Percentiles rank a stretch among this genome's conserved stretches.
These are phyloP conservation scores for Triplophysa yarkandensis DNA, from an alignment of 2,797 vertebrate species.

Conservation along the genomic window DNA sequence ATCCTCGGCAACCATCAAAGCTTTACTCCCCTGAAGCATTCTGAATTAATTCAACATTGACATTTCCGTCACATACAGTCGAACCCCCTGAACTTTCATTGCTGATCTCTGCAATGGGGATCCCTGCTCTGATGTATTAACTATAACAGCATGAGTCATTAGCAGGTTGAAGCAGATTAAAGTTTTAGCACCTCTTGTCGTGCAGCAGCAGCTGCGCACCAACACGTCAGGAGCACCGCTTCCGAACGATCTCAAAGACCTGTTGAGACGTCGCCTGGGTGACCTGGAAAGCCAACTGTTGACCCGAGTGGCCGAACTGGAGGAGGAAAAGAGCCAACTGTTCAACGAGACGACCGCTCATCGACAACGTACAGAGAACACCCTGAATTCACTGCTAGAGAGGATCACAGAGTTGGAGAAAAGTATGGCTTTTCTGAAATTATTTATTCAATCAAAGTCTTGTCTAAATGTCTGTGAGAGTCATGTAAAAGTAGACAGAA, in stretches of 20 bases:
- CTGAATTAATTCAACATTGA: not conserved
- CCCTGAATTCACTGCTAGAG: slow-evolving; percentile 89
- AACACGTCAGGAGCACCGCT: slow-evolving; percentile 75
- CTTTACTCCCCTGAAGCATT: not conserved
- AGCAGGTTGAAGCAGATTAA: slow-evolving; percentile 26
- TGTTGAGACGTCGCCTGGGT: slow-evolving; percentile 87
- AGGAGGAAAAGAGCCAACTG: slow-evolving; percentile 94
- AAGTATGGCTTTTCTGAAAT: slow-evolving; percentile 70
- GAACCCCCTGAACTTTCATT: not conserved
- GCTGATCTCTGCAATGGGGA: not conserved
- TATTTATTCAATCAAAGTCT: not conserved
- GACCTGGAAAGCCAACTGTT: slow-evolving; percentile 92
- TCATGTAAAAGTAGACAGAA: slow-evolving; percentile 12
- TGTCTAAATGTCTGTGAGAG: not conserved
- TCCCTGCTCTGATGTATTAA: not conserved
- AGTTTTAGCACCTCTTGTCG: slow-evolving; percentile 16
- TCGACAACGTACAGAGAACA: slow-evolving; percentile 88
- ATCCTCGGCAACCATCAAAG: not conserved
- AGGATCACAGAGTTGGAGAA: slow-evolving; percentile 92
- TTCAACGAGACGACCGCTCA: slow-evolving; percentile 93
- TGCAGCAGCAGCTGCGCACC: slow-evolving; percentile 77
- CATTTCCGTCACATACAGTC: not conserved
- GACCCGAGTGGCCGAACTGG: slow-evolving; percentile 91
- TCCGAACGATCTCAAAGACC: slow-evolving; percentile 86
- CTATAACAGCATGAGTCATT: slow-evolving; percentile 19